Base-by-base conservation (phyloP, 1,140 invertebrate genomes). In the Bombus vancouverensis region DNA sequence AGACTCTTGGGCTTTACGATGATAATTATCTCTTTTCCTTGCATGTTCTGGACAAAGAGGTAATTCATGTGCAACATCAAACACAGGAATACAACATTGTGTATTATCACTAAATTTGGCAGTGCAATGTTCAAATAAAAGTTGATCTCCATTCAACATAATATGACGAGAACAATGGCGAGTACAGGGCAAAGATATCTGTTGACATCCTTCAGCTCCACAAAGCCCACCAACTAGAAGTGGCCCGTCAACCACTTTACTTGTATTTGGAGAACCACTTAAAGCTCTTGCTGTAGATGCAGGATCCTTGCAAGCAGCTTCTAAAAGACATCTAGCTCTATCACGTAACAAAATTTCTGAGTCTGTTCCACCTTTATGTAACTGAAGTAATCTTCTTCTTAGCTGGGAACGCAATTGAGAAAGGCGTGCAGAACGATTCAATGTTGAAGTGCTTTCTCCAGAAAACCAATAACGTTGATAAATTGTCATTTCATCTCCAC, bases 121-220 rank as follows among this genome's bases (percentile, higher is more conserved):
- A 81, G 98, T 98, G 95, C 98, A 99, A 91, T 98, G 97, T 86
- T 97, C 97, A 95, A 98, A 99, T 71, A 99, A 95, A 87, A 98
- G 96, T 94, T 99, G 98, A 89, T 98, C 98, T 47, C 97, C 96
- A 93, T 98, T 98, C 87, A 97, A 96, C 95, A 98, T 98, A 83
- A 99, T 98, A 95, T 99, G 98, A 81, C 96, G 95, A 32, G 97
- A 95, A 93, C 98, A 99, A 92, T 98, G 97, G 39, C 97, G 96
- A 0, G 97, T 97, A 92, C 97, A 98, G 0, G 98, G 98, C 90
- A 99, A 93, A n/a, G 97, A 97, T 3, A 95, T 92, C 79, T 96
- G 96, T 15, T 93, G 94, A 93, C 97, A 98, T 37, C 94, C 94
- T 32, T 95, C 93, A 0, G 89, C 92, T 32, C 93, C 92, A 80